Evolutionary conservation across 2,888 invertebrate species (phyloP), one percentile per base, ranked within the genome.

Genomic region (Drosophila demipolita): DNA sequence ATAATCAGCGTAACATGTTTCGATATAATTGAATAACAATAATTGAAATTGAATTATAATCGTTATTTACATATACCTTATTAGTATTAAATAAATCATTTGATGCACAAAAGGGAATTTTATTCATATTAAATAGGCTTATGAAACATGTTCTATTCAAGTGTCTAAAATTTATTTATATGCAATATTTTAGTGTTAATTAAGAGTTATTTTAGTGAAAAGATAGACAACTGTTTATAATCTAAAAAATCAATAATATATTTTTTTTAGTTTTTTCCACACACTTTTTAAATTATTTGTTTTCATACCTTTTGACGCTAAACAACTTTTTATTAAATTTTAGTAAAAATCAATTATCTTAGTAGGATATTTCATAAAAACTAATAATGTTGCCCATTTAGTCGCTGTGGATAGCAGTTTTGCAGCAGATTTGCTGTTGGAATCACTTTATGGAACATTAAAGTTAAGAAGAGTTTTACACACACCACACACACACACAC

Each of bases 361-460:
- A 12, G 12, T 20, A 12, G 42, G 1, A 7, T 11, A 12, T 20
- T 45, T 1, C 3, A 20, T 20, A 7, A 7, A 0, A 20, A 42
- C 20, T 12, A 3, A 20, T 12, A n/a, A n/a, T 5, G 8, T 42
- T 2, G 3, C 15, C 1, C 15, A 2, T 11, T 42, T 11, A 26
- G 26, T 26, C 49, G 15, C 7, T 29, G 3, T 15, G 17, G 17
- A 38, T 33, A 35, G 5, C 45, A 12, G 33, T 62, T 17, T n/a
- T n/a, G n/a, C n/a, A n/a, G n/a, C n/a, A n/a, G 36, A 48, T 48
- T n/a, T 53, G 9, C 7, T 3, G 32, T 26, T 1, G 45, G 48
- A 54, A 26, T 50, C 45, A 17, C 15, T 54, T 49, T 40, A 1
- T 42, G 35, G 83, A 83, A 75, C 50, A 40, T 26, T 23, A 52